Evolutionary conservation across 2,113 vertebrate species (phyloP).

Genomic region (Cinclus cinclus): DNA sequence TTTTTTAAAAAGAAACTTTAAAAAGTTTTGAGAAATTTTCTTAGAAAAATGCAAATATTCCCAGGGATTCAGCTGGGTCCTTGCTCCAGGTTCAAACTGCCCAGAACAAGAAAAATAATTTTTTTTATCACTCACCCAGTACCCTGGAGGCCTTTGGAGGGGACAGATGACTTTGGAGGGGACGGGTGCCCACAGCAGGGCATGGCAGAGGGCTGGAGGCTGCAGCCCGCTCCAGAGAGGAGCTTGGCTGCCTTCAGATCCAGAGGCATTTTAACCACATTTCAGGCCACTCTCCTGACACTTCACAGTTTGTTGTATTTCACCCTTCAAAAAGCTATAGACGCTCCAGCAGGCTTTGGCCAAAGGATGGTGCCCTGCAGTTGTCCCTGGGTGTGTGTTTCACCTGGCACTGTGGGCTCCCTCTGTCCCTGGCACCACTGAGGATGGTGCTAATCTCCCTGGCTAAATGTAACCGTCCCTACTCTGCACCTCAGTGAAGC

Average conservation of each 20-base stretch:
- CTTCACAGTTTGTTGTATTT: not conserved
- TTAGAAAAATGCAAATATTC: not conserved
- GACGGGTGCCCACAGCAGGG: rapidly evolving
- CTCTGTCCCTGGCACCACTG: rapidly evolving
- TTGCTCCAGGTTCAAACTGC: not conserved
- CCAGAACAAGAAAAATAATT: not conserved
- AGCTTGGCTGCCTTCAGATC: not conserved
- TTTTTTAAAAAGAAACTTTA: rapidly evolving
- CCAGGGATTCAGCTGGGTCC: not conserved
- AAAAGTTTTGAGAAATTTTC: not conserved
- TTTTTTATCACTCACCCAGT: rapidly evolving
- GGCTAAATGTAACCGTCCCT: rapidly evolving
- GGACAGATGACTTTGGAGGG: not conserved
- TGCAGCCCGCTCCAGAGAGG: not conserved
- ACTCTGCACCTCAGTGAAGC: rapidly evolving
- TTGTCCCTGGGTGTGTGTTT: rapidly evolving
- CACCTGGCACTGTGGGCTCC: not conserved
- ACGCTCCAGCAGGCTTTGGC: not conserved
- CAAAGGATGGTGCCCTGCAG: not conserved
- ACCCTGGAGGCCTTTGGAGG: not conserved
- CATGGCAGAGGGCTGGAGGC: too few relatives aligned
- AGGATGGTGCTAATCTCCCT: not conserved
- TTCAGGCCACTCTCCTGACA: not conserved
- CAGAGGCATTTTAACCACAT: not conserved
- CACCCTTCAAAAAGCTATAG: rapidly evolving